A percentile compares a stretch with the other conserved stretches of the same genome.
phyloP scores from a whole-genome alignment of 2,888 invertebrate species.

The Rotaria socialis region DNA sequence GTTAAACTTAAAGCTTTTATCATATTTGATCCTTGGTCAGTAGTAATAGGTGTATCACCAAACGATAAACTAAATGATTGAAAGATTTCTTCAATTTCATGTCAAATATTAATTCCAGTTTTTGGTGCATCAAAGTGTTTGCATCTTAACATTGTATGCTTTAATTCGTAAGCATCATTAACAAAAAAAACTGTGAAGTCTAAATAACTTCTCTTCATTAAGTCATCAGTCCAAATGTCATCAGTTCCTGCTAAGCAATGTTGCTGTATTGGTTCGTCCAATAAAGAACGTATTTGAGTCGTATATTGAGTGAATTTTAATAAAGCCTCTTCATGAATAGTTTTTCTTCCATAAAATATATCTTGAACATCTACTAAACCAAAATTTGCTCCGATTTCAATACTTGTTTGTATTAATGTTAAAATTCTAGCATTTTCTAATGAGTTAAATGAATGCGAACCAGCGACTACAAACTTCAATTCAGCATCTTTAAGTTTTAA shows the following conservation, averaged over 20 bases:
- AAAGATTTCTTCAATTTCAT: neutral
- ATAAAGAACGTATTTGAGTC: neutral
- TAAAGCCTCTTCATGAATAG: neutral
- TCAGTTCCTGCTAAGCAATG: neutral
- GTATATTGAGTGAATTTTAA: neutral
- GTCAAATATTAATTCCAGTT: neutral
- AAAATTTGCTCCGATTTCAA: neutral
- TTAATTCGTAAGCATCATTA: no score
- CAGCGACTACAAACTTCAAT: neutral
- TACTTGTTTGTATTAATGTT: neutral
- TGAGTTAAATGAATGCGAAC: neutral
- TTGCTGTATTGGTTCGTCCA: neutral
- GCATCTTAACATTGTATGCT: neutral
- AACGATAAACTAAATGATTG: neutral
- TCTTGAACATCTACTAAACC: neutral
- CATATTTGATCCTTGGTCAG: neutral
- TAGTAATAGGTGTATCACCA: neutral
- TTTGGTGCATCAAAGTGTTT: neutral
- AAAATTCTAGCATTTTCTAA: neutral
- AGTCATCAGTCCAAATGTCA: neutral
- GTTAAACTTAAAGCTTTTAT: neutral
- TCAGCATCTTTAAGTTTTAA: neutral
- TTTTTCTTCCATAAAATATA: neutral
- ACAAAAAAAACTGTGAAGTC: neutral
- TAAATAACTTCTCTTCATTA: neutral